Base-by-base conservation (phyloP, 2,113 vertebrate species). In the Nothobranchius furzeri region DNA sequence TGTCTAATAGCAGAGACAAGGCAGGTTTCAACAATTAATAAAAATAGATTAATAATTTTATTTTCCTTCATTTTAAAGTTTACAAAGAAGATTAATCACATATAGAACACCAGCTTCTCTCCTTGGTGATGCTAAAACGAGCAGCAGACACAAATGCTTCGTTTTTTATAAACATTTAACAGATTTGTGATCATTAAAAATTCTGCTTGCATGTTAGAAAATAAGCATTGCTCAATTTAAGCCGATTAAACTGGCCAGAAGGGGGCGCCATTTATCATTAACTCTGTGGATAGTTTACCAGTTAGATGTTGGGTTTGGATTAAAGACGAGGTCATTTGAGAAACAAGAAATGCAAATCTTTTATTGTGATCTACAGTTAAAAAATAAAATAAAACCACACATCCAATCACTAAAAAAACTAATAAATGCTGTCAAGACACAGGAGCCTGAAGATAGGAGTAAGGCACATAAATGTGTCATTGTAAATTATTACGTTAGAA, bases 211-310 rank as follows among this genome's bases (percentile, higher is more conserved):
- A 30, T 30, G 30, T 30, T 4, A 30, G 30, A 3, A 30, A 30
- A 30, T 3, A 40, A 40, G 37, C 7, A 7, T 9, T 40, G 37
- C 37, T 40, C 37, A 40, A 1, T 40, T 40, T 40, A 1, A 40
- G 9, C 20, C 4, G 37, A 30, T 40, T 40, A 1, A 40, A 40
- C 60, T 61, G 25, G 7, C 82, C 73, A 78, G 75, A 71, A 1
- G 43, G 60, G 43, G 66, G 66, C 40, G 48, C 52, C 75, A 53
- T 56, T 56, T 56, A 25, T n/a, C 57, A 58, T 68, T 60, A 10
- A 37, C 15, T 40, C 3, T n/a, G 7, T 14, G 1, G 6, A 13
- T 56, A 7, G 10, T 40, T 17, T 9, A 17, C 0, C 9, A 7
- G 47, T 15, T 7, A 6, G 2, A 12, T 20, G 7, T 7, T 4